Evolutionary conservation across 2,797 vertebrate species (phyloP), one percentile per base, ranked within the genome.

Genomic region (Heliangelus exortis): DNA sequence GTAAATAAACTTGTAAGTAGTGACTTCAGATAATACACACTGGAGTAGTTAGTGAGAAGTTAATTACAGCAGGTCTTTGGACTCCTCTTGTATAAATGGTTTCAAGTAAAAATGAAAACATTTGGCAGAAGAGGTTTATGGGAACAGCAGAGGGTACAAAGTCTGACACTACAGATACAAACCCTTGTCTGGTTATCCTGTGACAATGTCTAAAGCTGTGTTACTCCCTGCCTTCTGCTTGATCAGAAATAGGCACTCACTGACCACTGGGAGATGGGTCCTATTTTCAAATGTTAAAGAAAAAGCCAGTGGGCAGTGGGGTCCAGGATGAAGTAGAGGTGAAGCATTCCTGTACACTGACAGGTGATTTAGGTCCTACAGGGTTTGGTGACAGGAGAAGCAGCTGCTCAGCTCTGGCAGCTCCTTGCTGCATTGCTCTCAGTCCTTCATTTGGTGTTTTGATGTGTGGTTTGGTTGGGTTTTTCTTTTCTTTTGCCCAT

Each of bases 1-100:
- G 92, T 91, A 89, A 92, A 89, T 95, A 84, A 94, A 84, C 78
- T 57, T 93, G 85, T 76, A 67, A 92, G 50, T 84, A 78, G 81
- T 72, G 90, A 58, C 41, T 78, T 94, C 61, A 72, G 80, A 22
- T 69, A 94, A 72, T 90, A 89, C 86, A 59, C n/a, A 2, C 74
- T 77, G 78, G 71, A 68, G 80, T 89, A 59, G 59, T 84, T 95
- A 93, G 87, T 71, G 82, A 92, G 79, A 92, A 90, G 92, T 86
- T 81, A 92, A 89, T 78, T 91, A 91, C 82, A 85, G 34, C 82
- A 94, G 81, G 81, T 97, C 97, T 97, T 97, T 97, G 96, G 97
- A 96, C 95, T 95, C 61, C 69, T 96, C 92, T 89, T 45, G 41
- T 48, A 43, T 53, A 77, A 91, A 92, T 58, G 53, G 63, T 92